Evolutionary conservation across 2,113 vertebrate genomes (phyloP), one percentile per base, ranked within the genome.

Genomic region (Hippoglossus stenolepis): DNA sequence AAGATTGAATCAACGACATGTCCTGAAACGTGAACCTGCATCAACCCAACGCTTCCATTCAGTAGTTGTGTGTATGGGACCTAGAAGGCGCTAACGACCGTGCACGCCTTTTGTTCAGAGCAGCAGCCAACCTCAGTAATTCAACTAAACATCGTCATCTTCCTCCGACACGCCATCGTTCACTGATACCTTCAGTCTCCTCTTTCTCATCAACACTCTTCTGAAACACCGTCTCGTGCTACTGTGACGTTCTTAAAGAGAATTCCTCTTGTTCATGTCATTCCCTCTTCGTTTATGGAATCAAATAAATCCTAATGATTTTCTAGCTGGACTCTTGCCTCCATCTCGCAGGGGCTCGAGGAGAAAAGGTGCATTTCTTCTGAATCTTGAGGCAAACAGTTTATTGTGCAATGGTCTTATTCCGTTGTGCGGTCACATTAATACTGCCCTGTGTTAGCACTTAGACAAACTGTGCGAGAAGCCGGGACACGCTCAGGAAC

Each of bases 271-370:
- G 38, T 82, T 40, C 13, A 10, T 23, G 80, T 86, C 88, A 88
- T 90, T 92, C 83, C 87, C 57, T 56, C 51, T 84, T 43, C 56
- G 1, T 81, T 76, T 38, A 53, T 79, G 75, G 81, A 86, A 70
- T 65, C 38, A 38, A 51, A 56, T 4, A 8, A 79, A 69, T 4
- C 65, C 62, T 43, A 21, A 40, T 60, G 5, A 13, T 64, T 57
- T 31, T 68, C 40, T 28, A 5, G 54, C 59, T 14, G 38, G 77
- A 51, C 58, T 23, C 62, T 60, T 10, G 38, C 45, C 24, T 64
- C 72, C 10, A 1, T 67, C 65, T 53, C 3, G 3, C 40, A 2
- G 35, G 35, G 35, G 53, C 59, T 64, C 2, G 0, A 59, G 59
- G 17, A 2, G 51, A 21, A 18, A 75, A 10, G 38, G 2, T 31